phyloP scores from a whole-genome alignment of 2,113 vertebrate genomes.

The Cheirogaleus medius region DNA sequence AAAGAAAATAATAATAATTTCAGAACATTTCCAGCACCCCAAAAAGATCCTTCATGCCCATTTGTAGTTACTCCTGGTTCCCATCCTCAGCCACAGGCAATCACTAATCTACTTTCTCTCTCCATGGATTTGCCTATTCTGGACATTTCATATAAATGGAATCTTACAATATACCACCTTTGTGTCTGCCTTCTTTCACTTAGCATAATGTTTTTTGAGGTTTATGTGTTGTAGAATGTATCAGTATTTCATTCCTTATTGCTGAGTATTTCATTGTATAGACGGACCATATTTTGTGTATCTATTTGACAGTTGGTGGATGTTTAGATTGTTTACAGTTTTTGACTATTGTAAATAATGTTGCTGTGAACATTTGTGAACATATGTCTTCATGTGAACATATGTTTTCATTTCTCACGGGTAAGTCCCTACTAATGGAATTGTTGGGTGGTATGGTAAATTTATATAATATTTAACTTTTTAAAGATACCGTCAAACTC shows the following conservation, averaged over 20 bases:
- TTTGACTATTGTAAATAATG: background rate
- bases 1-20: no score
- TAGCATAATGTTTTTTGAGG: slow-evolving; percentile 22
- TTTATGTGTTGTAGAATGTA: background rate
- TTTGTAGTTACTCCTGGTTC: background rate
- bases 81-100: background rate
- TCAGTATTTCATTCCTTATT: background rate
- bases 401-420: background rate
- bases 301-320: background rate
- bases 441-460: background rate
- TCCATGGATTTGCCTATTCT: background rate
- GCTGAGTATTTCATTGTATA: background rate
- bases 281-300: background rate
- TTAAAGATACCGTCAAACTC: background rate
- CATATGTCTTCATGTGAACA: background rate
- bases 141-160: background rate
- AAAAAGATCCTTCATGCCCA: background rate
- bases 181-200: background rate
- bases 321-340: slow-evolving; percentile 4
- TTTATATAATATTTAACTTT: slow-evolving; percentile 34
- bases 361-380: slow-evolving; percentile 15
- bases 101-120: background rate
- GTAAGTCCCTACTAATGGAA: background rate
- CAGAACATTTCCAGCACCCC: background rate
- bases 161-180: background rate